Evolutionary conservation across 2,888 invertebrate genomes (phyloP), one percentile per base, ranked within the genome.

Genomic region (Exephanes ischioxanthus): DNA sequence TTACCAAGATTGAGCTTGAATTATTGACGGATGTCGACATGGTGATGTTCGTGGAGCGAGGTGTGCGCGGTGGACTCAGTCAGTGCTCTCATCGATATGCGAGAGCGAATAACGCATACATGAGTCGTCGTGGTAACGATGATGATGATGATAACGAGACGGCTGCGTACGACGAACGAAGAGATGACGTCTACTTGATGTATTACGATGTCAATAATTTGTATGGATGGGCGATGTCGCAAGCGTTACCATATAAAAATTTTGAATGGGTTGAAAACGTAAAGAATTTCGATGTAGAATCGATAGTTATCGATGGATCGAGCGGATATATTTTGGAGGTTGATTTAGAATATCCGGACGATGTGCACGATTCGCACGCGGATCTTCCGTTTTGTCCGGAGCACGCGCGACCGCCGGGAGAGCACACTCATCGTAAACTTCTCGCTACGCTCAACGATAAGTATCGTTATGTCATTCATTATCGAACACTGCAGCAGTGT

Each of bases 51-150:
- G 22, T 68, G 3, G 68, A 48, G 22, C 2, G 68, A 0, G 19
- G 68, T 68, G 41, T 48, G 0, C 68, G 92, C 48, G 92, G 91
- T 4, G 91, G 92, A 7, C 80, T 93, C 14, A 89, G 89, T 48
- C 90, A 92, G 86, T 91, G 92, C 78, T 87, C 84, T 11, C 90
- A 92, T 70, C 78, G 92, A 48, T 90, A 92, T 87, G 89, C 89
- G 5, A 85, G 87, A 79, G 93, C 92, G 6, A 93, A 93, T 87
- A 94, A 94, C 86, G 90, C 88, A 85, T 93, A 92, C 83, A 88
- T 94, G 80, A 72, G 22, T 22, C 22, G 22, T 22, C 22, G 22
- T 22, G 22, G 22, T 22, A 22, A 30, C 30, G 30, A 30, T 30
- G 30, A 2, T 30, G 30, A 2, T 30, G 30, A 1, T 37, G 37